A percentile compares a stretch with the other conserved stretches of the same genome.
Conservation (phyloP, 2,113 vertebrate species). For the Periophthalmus modestus region DNA sequence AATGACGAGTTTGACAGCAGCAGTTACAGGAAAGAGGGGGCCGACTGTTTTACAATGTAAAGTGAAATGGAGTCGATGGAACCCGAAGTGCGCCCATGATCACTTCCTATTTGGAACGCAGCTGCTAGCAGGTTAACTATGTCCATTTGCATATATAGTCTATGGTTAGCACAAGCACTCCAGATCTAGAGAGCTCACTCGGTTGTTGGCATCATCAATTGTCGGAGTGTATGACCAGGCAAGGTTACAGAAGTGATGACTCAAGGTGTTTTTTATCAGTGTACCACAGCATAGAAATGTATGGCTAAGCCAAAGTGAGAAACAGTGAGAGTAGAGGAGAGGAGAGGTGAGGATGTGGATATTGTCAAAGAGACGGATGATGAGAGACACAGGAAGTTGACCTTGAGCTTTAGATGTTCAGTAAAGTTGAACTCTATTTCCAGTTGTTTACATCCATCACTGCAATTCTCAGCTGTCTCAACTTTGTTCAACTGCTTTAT, state of each 20-base stretch:
- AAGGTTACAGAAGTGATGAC: constrained; percentile 10
- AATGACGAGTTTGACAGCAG: no score
- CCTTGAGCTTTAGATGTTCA: constrained; percentile 50
- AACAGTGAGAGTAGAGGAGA: constrained; percentile 17
- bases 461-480: not conserved
- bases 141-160: no score
- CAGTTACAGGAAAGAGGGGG: no score
- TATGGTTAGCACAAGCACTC: constrained; percentile 29
- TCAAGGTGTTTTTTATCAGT: constrained; percentile 18
- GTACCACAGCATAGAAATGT: constrained; percentile 15
- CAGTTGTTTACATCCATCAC: constrained; percentile 24
- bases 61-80: no score
- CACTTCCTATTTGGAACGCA: no score
- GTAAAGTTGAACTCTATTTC: constrained; percentile 17
- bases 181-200: constrained; percentile 36
- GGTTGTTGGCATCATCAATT: constrained; percentile 14
- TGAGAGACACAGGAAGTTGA: constrained; percentile 60
- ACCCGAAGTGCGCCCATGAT: no score
- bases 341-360: constrained; percentile 35
- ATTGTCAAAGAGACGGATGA: constrained; percentile 48
- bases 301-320: constrained; percentile 15
- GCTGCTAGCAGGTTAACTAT: no score
- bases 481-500: not conserved
- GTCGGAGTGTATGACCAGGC: constrained; percentile 2
- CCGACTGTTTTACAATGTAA: no score